These are phyloP conservation scores for Onychomys arenicola DNA, from an alignment of 2,797 vertebrate species.

Conservation along the genomic window DNA sequence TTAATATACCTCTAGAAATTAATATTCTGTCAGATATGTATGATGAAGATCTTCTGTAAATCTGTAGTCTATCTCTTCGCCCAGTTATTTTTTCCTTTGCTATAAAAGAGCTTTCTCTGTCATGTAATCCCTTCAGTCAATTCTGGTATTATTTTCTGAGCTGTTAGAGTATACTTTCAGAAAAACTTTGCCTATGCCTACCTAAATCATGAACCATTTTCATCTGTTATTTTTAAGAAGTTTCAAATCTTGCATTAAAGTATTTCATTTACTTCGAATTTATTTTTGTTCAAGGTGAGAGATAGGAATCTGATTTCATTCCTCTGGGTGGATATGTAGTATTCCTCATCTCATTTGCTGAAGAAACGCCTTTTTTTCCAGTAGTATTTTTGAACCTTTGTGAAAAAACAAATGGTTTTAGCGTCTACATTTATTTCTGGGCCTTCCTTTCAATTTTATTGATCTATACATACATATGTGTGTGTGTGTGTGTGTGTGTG, in stretches of 20 bases:
- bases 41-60: neutral
- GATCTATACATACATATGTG: no score
- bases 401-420: no score
- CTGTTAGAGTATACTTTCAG: no score
- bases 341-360: neutral
- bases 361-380: neutral
- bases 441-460: neutral
- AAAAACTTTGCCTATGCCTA: neutral
- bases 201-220: neutral
- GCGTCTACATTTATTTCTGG: neutral
- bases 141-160: neutral
- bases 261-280: neutral
- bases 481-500: no score
- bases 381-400: neutral
- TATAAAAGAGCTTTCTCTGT: neutral
- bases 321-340: neutral
- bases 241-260: neutral
- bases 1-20: neutral
- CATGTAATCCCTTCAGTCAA: neutral
- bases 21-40: neutral
- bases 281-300: neutral
- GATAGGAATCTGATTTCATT: neutral
- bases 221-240: neutral
- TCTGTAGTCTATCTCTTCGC: neutral
- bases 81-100: neutral